Evolutionary conservation across 2,888 invertebrate genomes (phyloP).

Genomic region (Mesorhabditis sp.): DNA sequence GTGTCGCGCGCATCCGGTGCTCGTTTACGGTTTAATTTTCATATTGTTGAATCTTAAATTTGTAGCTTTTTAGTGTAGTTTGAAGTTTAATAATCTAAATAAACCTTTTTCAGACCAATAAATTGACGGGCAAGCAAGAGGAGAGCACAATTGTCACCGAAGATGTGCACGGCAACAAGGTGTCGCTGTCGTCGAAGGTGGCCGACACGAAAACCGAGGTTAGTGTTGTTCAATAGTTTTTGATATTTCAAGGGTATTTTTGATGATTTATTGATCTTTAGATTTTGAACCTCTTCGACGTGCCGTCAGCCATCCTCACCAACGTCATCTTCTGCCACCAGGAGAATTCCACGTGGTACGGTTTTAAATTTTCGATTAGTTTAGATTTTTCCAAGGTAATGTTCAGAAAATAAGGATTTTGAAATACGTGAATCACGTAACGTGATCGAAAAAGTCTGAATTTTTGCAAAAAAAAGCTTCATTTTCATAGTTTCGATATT

Average conservation of each 20-base stretch:
- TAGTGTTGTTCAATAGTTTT: background rate
- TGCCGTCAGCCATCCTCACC: constrained; percentile 87
- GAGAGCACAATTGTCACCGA: constrained; percentile 43
- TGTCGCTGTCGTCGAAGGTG: constrained; percentile 43
- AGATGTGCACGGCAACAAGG: constrained; percentile 26
- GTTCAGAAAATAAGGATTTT: background rate
- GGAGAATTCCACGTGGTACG: constrained; percentile 84
- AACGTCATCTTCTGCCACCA: constrained; percentile 98
- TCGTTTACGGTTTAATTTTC: background rate
- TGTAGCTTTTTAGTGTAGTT: constrained; percentile 12
- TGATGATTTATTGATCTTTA: constrained; percentile 15
- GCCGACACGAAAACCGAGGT: constrained; percentile 50
- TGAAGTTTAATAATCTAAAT: background rate
- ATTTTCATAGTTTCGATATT: too few relatives aligned
- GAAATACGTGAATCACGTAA: too few relatives aligned
- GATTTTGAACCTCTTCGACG: constrained; percentile 71
- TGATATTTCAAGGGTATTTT: background rate
- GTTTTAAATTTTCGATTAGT: background rate
- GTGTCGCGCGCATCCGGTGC: too few relatives aligned
- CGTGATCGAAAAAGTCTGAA: too few relatives aligned
- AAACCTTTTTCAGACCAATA: constrained; percentile 15
- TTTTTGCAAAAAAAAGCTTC: too few relatives aligned
- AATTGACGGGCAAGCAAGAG: constrained; percentile 31
- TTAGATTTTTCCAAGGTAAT: background rate
- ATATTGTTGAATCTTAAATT: too few relatives aligned